Percentiles rank a stretch among this genome's conserved stretches.
phyloP scores from a whole-genome alignment of 1,140 invertebrate species.

The Centruroides sculpturatus region DNA sequence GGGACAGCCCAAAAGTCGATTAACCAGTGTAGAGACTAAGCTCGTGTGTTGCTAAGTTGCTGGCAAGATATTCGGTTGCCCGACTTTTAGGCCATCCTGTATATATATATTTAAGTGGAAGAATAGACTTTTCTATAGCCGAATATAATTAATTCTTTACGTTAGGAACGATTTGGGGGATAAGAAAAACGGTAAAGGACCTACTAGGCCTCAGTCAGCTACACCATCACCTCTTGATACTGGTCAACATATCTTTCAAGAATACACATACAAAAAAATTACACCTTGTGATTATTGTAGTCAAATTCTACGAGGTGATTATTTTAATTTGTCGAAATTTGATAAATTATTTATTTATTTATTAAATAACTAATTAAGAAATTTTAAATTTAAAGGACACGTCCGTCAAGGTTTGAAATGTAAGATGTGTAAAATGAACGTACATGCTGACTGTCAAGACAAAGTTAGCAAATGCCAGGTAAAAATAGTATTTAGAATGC shows the following conservation, averaged over 20 bases:
- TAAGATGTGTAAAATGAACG: conserved; percentile 77
- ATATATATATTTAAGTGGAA: too few species aligned
- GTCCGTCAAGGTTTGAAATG: conserved; percentile 81
- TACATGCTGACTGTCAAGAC: conserved; percentile 75
- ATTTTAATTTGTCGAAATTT: background rate
- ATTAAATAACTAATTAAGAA: background rate
- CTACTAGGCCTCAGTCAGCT: conserved; percentile 20
- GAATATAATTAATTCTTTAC: background rate
- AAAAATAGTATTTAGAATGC: background rate
- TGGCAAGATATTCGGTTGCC: too few species aligned
- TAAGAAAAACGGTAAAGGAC: conserved; percentile 54
- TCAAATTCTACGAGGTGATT: conserved; percentile 66
- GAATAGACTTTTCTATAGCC: too few species aligned
- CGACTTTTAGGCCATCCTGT: too few species aligned
- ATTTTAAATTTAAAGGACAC: conserved; percentile 44
- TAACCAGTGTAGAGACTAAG: too few species aligned
- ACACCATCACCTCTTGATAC: conserved; percentile 23
- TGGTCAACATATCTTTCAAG: conserved; percentile 59
- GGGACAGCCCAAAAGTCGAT: too few species aligned
- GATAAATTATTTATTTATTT: too few species aligned
- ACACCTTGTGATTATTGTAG: conserved; percentile 86
- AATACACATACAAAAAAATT: conserved; percentile 90
- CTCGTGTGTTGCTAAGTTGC: too few species aligned
- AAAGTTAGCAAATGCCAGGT: conserved; percentile 51
- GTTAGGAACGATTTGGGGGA: conserved; percentile 20